Conservation (phyloP, 2,113 vertebrate species). For the Bubalus kerabau region DNA sequence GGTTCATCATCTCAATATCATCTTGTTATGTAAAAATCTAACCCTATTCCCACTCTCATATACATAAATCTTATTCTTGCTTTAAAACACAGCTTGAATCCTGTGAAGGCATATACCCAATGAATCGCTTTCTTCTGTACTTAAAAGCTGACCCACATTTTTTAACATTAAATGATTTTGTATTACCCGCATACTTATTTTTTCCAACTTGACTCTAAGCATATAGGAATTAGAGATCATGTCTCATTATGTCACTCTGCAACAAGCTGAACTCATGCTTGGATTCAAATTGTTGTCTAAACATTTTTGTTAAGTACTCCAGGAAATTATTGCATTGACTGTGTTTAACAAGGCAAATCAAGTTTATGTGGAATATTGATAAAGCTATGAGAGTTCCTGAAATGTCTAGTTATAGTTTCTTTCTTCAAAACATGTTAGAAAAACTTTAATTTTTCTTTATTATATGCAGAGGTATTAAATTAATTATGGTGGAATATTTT, state of each 20-base stretch:
- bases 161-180: neutral
- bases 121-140: neutral
- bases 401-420: neutral
- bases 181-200: neutral
- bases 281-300: neutral
- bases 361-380: conserved; percentile 19
- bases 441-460: neutral
- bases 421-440: neutral
- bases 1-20: neutral
- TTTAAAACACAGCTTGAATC: neutral
- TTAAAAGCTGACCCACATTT: neutral
- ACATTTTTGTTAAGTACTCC: neutral
- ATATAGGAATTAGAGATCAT: neutral
- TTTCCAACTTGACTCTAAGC: neutral
- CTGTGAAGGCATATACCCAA: neutral
- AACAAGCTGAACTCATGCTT: neutral
- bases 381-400: neutral
- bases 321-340: neutral
- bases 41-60: neutral
- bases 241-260: neutral
- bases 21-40: neutral
- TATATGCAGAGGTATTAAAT: neutral
- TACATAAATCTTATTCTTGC: neutral
- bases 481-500: neutral
- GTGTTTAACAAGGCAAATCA: neutral